Conservation (phyloP, 2,113 vertebrate genomes). For the Xyliphius kryptos region DNA sequence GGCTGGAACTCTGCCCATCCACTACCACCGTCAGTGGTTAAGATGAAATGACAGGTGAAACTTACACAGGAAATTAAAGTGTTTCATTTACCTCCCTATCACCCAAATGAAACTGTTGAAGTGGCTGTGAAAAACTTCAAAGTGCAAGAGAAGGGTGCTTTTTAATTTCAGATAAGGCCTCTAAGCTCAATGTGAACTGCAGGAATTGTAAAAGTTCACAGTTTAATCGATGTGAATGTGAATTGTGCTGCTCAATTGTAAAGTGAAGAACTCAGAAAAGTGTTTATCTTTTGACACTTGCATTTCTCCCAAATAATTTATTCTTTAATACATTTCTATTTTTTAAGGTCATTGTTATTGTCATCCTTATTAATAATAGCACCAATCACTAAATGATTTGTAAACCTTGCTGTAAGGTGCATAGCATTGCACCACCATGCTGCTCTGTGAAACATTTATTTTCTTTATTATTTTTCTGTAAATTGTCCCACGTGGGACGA, state of each 20-base stretch:
- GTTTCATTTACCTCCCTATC: constrained; percentile 54
- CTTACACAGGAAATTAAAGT: constrained; percentile 61
- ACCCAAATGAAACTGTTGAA: constrained; percentile 58
- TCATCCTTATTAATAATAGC: too few species aligned
- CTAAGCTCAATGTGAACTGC: constrained; percentile 62
- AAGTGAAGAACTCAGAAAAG: constrained; percentile 48
- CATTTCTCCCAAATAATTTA: constrained; percentile 44
- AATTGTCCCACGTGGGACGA: too few species aligned
- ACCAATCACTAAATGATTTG: too few species aligned
- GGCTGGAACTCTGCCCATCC: constrained; percentile 40
- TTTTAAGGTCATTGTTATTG: too few species aligned
- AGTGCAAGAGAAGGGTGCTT: constrained; percentile 49
- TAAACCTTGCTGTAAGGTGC: too few species aligned
- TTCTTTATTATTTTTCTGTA: too few species aligned
- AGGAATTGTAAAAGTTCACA: constrained; percentile 64
- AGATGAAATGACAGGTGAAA: constrained; percentile 62
- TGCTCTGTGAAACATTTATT: too few species aligned
- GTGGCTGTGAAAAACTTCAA: constrained; percentile 64
- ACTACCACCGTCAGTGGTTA: constrained; percentile 53
- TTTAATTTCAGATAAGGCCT: constrained; percentile 72
- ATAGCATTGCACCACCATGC: too few species aligned
- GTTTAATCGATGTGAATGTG: constrained; percentile 63
- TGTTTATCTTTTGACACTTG: background rate
- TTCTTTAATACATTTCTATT: constrained; percentile 19
- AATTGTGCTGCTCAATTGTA: constrained; percentile 50